Conservation (phyloP, 2,888 invertebrate species). For the Graphium colonna region DNA sequence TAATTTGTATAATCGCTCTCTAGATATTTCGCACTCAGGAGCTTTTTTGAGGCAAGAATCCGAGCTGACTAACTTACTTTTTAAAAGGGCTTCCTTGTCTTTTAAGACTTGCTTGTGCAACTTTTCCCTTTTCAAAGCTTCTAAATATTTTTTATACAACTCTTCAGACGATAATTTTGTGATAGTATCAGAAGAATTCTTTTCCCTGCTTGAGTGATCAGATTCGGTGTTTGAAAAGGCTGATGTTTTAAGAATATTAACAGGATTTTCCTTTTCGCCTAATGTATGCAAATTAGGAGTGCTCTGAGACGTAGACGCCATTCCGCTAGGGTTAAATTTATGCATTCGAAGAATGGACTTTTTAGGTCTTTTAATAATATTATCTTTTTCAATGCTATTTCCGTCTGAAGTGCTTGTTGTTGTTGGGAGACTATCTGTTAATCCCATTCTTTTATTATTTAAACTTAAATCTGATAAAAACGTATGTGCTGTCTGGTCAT, state of each 20-base stretch:
- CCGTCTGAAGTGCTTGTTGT: constrained; percentile 66
- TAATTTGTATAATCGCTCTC: constrained; percentile 54
- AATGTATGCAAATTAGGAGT: constrained; percentile 60
- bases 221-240: constrained; percentile 54
- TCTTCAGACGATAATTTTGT: constrained; percentile 64
- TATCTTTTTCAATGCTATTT: constrained; percentile 47
- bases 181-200: constrained; percentile 49
- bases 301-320: constrained; percentile 70
- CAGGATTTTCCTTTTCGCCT: constrained; percentile 43
- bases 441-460: constrained; percentile 46
- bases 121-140: constrained; percentile 61
- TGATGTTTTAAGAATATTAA: constrained; percentile 36
- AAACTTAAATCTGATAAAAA: constrained; percentile 70
- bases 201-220: constrained; percentile 56
- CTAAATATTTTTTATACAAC: constrained; percentile 63
- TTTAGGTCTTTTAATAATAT: constrained; percentile 45
- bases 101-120: constrained; percentile 59
- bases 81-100: constrained; percentile 66
- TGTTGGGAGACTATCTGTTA: constrained; percentile 41
- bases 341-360: constrained; percentile 65
- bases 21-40: constrained; percentile 39
- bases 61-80: constrained; percentile 59
- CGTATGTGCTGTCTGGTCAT: constrained; percentile 75
- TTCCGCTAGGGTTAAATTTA: constrained; percentile 55
- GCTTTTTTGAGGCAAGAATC: constrained; percentile 48